These are phyloP conservation scores for Luscinia megarhynchos DNA, from an alignment of 2,797 vertebrate genomes.

Conservation along the genomic window DNA sequence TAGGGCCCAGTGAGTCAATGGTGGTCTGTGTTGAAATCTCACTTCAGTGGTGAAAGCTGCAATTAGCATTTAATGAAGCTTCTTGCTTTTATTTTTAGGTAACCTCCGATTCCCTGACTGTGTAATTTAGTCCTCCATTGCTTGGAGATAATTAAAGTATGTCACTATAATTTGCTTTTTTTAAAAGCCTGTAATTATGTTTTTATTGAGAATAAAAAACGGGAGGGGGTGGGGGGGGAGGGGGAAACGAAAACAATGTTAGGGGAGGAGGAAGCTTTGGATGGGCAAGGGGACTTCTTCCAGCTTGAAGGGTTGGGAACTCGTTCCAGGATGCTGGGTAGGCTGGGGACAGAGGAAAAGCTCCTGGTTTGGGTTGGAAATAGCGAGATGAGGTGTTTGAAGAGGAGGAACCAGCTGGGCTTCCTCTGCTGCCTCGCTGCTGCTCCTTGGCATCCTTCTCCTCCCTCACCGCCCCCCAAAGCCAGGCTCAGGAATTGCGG, in stretches of 20 bases:
- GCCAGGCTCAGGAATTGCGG: too few relatives aligned
- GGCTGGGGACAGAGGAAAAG: background rate
- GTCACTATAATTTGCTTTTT: slow-evolving; percentile 83
- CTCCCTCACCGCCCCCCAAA: background rate
- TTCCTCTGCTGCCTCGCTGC: background rate
- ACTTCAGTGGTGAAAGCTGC: slow-evolving; percentile 74
- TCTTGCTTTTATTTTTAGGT: slow-evolving; percentile 84
- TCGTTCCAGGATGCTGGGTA: background rate
- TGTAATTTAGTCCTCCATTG: slow-evolving; percentile 81
- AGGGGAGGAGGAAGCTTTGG: slow-evolving; percentile 34
- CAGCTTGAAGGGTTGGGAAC: background rate
- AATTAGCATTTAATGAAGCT: slow-evolving; percentile 83
- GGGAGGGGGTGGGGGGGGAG: background rate
- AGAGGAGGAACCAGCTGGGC: accelerated
- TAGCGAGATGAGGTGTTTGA: background rate
- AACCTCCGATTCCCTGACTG: slow-evolving; percentile 78
- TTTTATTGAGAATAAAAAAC: slow-evolving; percentile 74
- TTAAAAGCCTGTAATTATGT: slow-evolving; percentile 80
- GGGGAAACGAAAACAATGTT: slow-evolving; percentile 63
- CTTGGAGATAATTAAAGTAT: slow-evolving; percentile 82
- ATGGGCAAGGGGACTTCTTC: slow-evolving; percentile 21
- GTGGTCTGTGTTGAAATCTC: slow-evolving; percentile 70
- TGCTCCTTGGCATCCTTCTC: accelerated
- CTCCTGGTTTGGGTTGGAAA: background rate
- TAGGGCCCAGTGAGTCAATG: slow-evolving; percentile 27